These are phyloP conservation scores for Microctenopoma steveboyesi DNA, from an alignment of 2,797 vertebrate genomes.

Conservation along the genomic window DNA sequence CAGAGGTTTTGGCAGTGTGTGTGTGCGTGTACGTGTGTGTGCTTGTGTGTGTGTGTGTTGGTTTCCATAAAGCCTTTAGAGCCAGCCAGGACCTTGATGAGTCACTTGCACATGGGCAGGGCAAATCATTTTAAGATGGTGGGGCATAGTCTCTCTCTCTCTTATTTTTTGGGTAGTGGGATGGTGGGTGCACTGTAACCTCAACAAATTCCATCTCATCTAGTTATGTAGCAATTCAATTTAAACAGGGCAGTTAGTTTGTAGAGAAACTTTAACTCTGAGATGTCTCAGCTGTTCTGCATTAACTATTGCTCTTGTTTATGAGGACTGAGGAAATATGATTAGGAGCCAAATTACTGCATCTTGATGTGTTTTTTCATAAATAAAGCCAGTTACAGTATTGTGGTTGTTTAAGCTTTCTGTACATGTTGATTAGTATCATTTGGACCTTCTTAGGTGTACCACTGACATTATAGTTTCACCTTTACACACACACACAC, in stretches of 20 bases:
- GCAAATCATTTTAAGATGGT: constrained; percentile 76
- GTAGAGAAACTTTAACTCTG: neutral
- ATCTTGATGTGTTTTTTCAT: constrained; percentile 26
- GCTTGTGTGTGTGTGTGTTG: constrained; percentile 33
- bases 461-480: neutral
- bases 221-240: constrained; percentile 51
- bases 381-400: neutral
- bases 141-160: neutral
- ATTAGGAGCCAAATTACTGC: constrained; percentile 8
- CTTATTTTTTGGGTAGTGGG: constrained; percentile 1
- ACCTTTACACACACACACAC: neutral
- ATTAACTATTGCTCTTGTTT: constrained; percentile 43
- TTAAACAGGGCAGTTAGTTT: constrained; percentile 29
- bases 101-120: constrained; percentile 64
- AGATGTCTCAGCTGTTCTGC: constrained; percentile 44
- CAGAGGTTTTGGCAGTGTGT: constrained; percentile 53
- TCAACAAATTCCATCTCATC: constrained; percentile 4
- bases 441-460: neutral
- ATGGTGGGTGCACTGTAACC: constrained; percentile 26
- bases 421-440: neutral
- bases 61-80: constrained; percentile 74
- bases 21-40: constrained; percentile 28
- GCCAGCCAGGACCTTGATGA: constrained; percentile 69
- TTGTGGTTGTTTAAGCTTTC: neutral
- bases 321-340: constrained; percentile 18